These are phyloP conservation scores for Papilio helenus DNA, from an alignment of 1,140 invertebrate genomes.

Conservation along the genomic window DNA sequence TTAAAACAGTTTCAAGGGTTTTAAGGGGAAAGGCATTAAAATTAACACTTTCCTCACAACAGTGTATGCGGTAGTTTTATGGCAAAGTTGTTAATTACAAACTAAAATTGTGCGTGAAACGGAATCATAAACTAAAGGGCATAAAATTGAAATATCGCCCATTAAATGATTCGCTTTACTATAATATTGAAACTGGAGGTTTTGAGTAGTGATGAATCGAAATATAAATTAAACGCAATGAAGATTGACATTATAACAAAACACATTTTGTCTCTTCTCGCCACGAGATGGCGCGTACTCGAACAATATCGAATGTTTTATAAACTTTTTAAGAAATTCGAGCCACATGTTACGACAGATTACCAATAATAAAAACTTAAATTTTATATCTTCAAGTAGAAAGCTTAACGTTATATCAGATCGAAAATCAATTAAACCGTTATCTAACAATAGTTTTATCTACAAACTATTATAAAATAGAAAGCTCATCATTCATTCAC, in stretches of 20 bases:
- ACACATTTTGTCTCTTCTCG: not conserved
- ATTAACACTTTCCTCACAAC: not conserved
- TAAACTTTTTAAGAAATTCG: not conserved
- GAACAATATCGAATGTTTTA: not conserved
- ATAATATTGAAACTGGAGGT: not conserved
- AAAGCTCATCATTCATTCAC: not conserved
- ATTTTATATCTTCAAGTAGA: not conserved
- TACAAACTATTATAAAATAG: not conserved
- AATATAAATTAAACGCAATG: not conserved
- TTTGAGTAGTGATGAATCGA: too few relatives aligned
- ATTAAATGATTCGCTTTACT: not conserved
- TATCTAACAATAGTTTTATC: not conserved
- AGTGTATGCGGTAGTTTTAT: not conserved
- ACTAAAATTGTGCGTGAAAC: conserved; percentile 3
- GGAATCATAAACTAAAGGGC: conserved; percentile 13
- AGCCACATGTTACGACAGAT: not conserved
- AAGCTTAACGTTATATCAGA: not conserved
- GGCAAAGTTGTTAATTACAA: conserved; percentile 23
- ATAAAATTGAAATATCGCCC: conserved; percentile 36
- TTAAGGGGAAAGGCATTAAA: conserved; percentile 2
- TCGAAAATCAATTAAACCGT: not conserved
- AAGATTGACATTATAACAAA: not conserved
- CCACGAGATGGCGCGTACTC: not conserved
- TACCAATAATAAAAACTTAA: not conserved
- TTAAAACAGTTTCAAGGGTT: not conserved